Conservation (phyloP, 2,888 invertebrate genomes). For the Cordilura impudica region DNA sequence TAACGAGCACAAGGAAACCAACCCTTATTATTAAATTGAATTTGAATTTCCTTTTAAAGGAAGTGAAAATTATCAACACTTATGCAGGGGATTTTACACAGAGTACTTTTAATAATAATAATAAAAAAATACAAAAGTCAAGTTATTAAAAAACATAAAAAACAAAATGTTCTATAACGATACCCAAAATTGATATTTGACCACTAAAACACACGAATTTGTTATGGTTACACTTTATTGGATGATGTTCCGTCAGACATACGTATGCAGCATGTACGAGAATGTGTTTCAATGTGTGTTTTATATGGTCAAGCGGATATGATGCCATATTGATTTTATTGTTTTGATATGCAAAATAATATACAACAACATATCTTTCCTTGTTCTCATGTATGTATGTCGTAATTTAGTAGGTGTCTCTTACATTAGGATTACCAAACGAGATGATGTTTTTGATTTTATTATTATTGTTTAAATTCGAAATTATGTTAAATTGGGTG, state of each 20-base stretch:
- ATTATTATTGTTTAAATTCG: conserved; percentile 41
- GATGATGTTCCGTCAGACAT: background rate
- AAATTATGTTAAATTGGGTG: conserved; percentile 64
- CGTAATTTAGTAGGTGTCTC: conserved; percentile 46
- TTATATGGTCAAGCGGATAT: conserved; percentile 42
- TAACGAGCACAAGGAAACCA: background rate
- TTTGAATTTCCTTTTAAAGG: conserved; percentile 19
- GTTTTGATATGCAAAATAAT: conserved; percentile 76
- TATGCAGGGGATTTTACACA: background rate
- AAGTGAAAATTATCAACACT: conserved; percentile 51
- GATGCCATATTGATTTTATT: conserved; percentile 76
- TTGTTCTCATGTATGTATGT: background rate
- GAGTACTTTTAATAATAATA: conserved; percentile 13
- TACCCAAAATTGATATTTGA: conserved; percentile 28
- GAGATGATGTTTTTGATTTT: conserved; percentile 45
- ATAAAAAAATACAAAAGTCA: conserved; percentile 18
- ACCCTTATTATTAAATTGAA: conserved; percentile 43
- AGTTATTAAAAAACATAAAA: conserved; percentile 34
- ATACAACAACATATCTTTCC: background rate
- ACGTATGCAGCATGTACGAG: no score
- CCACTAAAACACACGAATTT: conserved; percentile 44
- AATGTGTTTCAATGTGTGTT: background rate
- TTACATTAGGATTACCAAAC: background rate
- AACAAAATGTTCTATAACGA: background rate
- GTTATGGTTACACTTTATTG: conserved; percentile 32